Conservation (phyloP, 2,113 vertebrate species). For the Pithys albifrons region DNA sequence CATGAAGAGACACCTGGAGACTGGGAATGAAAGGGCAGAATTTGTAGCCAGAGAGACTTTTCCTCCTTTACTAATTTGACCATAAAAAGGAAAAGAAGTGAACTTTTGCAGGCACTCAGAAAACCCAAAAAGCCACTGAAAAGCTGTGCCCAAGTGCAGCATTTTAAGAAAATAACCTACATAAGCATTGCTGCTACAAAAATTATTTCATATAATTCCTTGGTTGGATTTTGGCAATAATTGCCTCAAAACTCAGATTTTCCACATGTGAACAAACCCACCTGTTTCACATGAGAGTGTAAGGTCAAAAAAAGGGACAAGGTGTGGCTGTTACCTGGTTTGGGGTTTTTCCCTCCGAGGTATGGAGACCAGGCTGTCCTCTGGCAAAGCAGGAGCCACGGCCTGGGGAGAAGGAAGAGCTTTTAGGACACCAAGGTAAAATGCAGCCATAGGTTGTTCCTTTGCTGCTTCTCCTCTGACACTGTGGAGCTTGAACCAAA, state of each 20-base stretch:
- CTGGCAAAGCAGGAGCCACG: conserved; percentile 7
- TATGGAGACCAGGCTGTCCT: not conserved
- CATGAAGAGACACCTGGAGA: not conserved
- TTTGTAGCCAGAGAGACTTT: not conserved
- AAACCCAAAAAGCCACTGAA: not conserved
- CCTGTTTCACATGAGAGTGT: rapidly evolving
- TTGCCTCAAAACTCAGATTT: not conserved
- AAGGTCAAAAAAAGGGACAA: not conserved
- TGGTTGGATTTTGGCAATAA: not conserved
- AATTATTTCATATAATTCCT: not conserved
- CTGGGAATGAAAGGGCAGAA: not conserved
- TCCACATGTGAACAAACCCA: not conserved
- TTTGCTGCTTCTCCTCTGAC: not conserved
- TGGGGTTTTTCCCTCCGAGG: conserved; percentile 29
- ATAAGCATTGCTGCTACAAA: not conserved
- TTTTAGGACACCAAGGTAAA: not conserved
- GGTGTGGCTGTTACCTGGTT: conserved; percentile 57
- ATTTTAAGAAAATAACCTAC: not conserved
- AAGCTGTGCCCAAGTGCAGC: not conserved
- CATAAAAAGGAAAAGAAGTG: not conserved
- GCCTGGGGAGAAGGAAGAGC: conserved; percentile 23
- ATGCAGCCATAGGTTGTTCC: not conserved
- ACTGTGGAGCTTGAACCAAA: not conserved
- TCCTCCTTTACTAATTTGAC: not conserved
- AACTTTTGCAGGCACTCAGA: not conserved